Evolutionary conservation across 2,888 invertebrate species (phyloP).

Genomic region (Drosophila percnosoma): DNA sequence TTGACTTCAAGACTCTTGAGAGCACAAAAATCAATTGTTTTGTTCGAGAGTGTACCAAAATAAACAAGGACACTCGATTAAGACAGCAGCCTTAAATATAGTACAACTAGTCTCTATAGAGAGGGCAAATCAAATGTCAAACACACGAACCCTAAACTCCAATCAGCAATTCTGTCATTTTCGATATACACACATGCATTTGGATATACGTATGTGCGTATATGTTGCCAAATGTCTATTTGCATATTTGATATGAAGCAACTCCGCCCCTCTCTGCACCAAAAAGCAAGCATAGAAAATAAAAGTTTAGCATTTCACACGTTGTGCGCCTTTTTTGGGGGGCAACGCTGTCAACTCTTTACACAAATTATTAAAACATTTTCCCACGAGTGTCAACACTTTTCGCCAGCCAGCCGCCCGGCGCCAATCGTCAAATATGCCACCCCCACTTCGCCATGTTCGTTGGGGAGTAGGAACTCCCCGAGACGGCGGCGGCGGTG

Average conservation of each 20-base stretch:
- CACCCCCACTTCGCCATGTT: constrained; percentile 2
- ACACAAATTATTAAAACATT: constrained; percentile 78
- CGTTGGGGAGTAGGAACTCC: constrained; percentile 23
- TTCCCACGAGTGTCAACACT: constrained; percentile 80
- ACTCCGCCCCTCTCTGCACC: constrained; percentile 3
- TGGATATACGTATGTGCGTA: background rate
- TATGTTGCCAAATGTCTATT: constrained; percentile 25
- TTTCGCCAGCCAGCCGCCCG: constrained; percentile 42
- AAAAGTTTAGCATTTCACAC: constrained; percentile 67
- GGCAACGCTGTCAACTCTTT: constrained; percentile 71
- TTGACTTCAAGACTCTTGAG: background rate
- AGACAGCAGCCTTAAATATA: background rate
- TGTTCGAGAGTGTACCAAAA: background rate
- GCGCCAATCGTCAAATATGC: constrained; percentile 23
- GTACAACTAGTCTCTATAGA: background rate
- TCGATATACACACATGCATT: background rate
- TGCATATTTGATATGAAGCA: constrained; percentile 56
- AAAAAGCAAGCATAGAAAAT: constrained; percentile 26
- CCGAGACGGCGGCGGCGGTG: constrained; percentile 17
- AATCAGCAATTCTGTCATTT: background rate
- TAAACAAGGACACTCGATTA: background rate
- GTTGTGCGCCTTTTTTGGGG: constrained; percentile 30
- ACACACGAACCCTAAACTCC: background rate
- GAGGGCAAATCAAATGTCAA: background rate
- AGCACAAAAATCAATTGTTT: background rate